Conservation (phyloP, 2,113 vertebrate species). For the Leptodactylus fuscus region DNA sequence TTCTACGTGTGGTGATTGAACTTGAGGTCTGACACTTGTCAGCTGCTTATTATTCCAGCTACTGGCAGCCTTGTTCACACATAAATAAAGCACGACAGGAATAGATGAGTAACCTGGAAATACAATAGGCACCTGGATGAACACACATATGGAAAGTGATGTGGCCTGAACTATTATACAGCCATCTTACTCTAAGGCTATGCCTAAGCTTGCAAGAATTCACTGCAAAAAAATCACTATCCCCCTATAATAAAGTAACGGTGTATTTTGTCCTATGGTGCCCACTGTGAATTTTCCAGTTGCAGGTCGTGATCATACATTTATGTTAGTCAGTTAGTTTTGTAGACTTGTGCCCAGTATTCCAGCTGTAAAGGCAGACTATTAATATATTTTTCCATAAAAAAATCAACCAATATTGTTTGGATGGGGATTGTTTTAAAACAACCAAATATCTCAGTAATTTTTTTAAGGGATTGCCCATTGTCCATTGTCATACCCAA, state of each 20-base stretch:
- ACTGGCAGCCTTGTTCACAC: constrained; percentile 73
- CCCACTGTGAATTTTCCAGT: neutral
- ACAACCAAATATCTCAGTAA: too few relatives aligned
- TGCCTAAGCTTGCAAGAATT: neutral
- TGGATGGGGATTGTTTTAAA: too few relatives aligned
- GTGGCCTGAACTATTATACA: neutral
- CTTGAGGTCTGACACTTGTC: constrained; percentile 73
- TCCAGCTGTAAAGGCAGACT: neutral
- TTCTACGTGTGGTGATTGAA: constrained; percentile 73
- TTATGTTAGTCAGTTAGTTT: neutral
- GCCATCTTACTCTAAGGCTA: neutral
- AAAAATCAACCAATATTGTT: neutral
- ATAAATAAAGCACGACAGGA: constrained; percentile 74
- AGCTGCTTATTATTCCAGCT: constrained; percentile 70
- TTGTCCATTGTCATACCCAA: too few relatives aligned
- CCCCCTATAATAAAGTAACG: neutral
- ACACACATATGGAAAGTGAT: constrained; percentile 56
- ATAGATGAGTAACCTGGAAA: constrained; percentile 72
- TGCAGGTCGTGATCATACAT: neutral
- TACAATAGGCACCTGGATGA: constrained; percentile 67
- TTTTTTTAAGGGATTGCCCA: too few relatives aligned
- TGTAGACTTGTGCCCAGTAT: neutral
- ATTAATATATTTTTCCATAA: too few relatives aligned
- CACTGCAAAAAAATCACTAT: neutral
- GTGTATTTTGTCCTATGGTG: neutral